Evolutionary conservation across 2,113 vertebrate genomes (phyloP), one percentile per base, ranked within the genome.

Genomic region (Progne subis): DNA sequence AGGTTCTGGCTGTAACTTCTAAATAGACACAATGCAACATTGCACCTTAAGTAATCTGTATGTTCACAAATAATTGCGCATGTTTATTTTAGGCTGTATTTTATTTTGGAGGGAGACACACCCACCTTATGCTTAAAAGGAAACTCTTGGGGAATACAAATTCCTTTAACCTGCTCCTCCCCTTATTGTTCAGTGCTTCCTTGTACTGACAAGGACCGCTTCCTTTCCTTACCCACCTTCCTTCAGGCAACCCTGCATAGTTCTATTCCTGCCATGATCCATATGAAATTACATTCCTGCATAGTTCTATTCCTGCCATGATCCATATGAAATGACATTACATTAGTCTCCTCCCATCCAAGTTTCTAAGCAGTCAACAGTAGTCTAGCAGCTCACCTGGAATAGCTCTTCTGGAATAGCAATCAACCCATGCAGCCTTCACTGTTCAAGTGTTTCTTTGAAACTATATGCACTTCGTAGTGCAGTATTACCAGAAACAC

Each of bases 161-260:
- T 91, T 94, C 92, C 91, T 95, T 90, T 89, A 93, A 77, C 63
- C 89, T 92, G 81, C 96, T 95, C 96, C 96, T 97, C 97, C 97
- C 96, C 69, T 95, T 95, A 97, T 97, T 97, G 97, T 97, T 97
- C n/a, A 1, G 18, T 63, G 72, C 81, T 97, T 97, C 97, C 97
- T 97, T 92, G 76, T 86, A 83, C 96, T 97, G 96, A 97, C 95
- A 96, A 95, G 86, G 72, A 97, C 82, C 0, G 6, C 82, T 96
- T 97, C 96, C 96, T 97, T 79, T 93, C 52, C 77, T 95, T 94
- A 86, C 85, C 94, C 86, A 94, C 94, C 90, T 96, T 93, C 95
- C 92, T 95, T 84, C 75, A 84, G 84, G 88, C 92, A 95, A 84
- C 56, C 28, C 56, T 84, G 21, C 37, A 70, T 28, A 85, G 63